phyloP scores from a whole-genome alignment of 2,113 vertebrate species.

The Penelope pileata region DNA sequence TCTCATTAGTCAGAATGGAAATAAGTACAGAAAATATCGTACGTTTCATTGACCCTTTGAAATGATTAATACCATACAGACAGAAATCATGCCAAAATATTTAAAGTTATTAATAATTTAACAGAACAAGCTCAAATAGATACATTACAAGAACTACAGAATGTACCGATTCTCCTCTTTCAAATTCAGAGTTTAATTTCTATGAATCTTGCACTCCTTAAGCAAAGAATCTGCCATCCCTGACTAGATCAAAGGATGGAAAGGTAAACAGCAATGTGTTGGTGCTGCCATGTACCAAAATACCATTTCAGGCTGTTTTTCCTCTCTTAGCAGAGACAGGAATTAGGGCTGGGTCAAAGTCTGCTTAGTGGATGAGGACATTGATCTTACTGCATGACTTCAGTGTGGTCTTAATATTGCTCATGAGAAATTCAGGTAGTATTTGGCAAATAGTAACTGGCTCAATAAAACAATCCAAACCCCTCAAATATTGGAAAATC shows the following conservation, averaged over 20 bases:
- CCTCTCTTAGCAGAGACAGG: background rate
- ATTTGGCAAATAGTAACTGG: background rate
- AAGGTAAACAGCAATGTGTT: background rate
- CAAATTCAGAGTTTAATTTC: background rate
- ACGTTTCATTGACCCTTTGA: slow-evolving; percentile 3
- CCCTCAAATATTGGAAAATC: background rate
- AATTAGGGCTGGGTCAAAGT: background rate
- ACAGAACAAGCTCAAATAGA: background rate
- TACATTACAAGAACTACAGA: background rate
- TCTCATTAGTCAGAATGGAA: slow-evolving; percentile 9
- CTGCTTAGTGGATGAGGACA: background rate
- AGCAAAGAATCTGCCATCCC: background rate
- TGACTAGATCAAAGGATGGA: background rate
- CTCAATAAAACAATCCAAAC: background rate
- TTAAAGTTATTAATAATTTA: slow-evolving; percentile 7
- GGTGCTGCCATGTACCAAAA: background rate
- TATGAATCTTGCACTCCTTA: background rate
- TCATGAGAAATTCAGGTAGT: background rate
- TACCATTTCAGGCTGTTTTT: background rate
- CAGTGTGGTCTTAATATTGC: background rate
- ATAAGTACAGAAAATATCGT: slow-evolving; percentile 5
- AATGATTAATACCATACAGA: background rate
- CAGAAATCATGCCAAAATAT: background rate
- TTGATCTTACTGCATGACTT: background rate
- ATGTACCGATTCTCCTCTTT: background rate